Evolutionary conservation across 2,113 vertebrate genomes (phyloP).

Genomic region (Bujurquina vittata): DNA sequence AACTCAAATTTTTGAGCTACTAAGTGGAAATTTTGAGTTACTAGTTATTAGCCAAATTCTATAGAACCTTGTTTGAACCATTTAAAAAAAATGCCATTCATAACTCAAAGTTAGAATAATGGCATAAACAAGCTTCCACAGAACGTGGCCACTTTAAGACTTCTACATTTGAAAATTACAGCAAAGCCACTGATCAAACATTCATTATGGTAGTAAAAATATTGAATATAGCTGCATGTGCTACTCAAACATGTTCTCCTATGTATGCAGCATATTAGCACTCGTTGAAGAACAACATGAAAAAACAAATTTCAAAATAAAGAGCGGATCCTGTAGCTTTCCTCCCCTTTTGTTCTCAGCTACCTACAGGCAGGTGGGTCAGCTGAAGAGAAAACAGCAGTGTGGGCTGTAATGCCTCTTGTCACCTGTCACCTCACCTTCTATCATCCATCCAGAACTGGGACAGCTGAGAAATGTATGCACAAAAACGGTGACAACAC

Average conservation of each 20-base stretch:
- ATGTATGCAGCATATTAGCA: background rate
- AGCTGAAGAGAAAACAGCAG: background rate
- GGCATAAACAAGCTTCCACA: no score
- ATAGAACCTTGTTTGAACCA: no score
- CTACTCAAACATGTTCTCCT: background rate
- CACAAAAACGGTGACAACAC: background rate
- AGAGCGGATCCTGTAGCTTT: background rate
- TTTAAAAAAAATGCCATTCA: no score
- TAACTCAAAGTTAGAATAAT: no score
- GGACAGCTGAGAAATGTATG: background rate
- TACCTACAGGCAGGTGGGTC: background rate
- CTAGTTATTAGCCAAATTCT: no score
- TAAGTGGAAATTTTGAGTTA: no score
- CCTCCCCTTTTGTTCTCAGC: background rate
- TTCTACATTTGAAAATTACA: background rate
- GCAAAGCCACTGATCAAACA: background rate
- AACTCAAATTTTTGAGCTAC: no score
- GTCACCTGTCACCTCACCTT: background rate
- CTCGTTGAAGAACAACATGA: background rate
- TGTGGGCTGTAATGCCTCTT: background rate
- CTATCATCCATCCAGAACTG: background rate
- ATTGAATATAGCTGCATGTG: background rate
- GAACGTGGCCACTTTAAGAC: background rate
- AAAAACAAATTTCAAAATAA: background rate
- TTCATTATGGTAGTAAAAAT: background rate